phyloP scores from a whole-genome alignment of 37 sponge, comb jelly and placozoan genomes.

The Axinella damicornis region DNA sequence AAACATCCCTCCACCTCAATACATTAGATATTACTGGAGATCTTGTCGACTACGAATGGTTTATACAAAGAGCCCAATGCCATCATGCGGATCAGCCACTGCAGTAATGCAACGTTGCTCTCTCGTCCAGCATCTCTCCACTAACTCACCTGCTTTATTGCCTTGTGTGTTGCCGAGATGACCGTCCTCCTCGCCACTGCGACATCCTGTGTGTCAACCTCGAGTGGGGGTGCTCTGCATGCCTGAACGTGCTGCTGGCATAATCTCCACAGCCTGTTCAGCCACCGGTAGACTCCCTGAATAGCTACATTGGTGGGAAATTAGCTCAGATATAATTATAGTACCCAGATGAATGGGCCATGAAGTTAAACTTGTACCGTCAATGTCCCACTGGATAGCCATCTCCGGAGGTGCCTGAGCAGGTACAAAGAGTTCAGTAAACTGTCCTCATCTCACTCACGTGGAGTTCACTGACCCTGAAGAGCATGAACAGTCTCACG shows the following conservation, averaged over 20 bases:
- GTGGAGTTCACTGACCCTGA: constrained; percentile 43
- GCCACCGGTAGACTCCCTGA: constrained; percentile 47
- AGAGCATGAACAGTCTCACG: constrained; percentile 77
- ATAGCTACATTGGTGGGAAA: constrained; percentile 57
- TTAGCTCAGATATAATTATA: not conserved
- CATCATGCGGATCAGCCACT: too few species aligned
- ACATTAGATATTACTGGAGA: too few species aligned
- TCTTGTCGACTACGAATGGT: too few species aligned
- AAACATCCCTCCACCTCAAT: too few species aligned
- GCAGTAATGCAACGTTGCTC: too few species aligned
- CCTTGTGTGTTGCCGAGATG: constrained; percentile 24
- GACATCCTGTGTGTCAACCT: not conserved
- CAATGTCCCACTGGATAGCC: constrained; percentile 78
- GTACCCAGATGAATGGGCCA: not conserved
- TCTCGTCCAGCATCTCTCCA: too few species aligned
- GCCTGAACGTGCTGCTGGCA: constrained; percentile 31
- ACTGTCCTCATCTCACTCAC: too few species aligned
- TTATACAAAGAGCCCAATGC: too few species aligned
- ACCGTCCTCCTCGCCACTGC: constrained; percentile 1
- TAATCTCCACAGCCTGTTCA: constrained; percentile 36
- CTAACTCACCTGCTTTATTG: constrained; percentile 63
- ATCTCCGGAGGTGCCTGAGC: constrained; percentile 50
- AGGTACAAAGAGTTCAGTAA: too few species aligned
- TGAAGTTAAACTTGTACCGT: not conserved
- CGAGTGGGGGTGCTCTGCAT: not conserved